phyloP scores from a whole-genome alignment of 2,113 vertebrate species.

The Nestor notabilis region DNA sequence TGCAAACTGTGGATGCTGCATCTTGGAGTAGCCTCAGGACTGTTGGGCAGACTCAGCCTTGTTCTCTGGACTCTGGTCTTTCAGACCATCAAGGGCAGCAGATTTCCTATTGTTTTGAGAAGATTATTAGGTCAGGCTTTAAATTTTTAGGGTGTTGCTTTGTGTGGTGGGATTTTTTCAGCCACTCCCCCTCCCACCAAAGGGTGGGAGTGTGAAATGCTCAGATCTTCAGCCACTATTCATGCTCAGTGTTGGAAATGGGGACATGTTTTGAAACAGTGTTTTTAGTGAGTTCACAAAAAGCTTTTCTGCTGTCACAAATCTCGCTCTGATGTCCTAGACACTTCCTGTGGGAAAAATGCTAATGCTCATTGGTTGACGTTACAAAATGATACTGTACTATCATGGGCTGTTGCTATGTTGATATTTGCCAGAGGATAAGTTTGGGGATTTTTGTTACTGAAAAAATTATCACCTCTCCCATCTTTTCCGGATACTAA shows the following conservation, averaged over 20 bases:
- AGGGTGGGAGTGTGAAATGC: neutral
- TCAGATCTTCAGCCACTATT: rapidly evolving
- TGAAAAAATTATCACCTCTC: neutral
- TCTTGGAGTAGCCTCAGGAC: neutral
- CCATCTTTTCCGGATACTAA: neutral
- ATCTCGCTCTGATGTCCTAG: neutral
- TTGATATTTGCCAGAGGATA: neutral
- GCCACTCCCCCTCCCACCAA: neutral
- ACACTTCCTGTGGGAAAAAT: neutral
- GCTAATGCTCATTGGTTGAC: neutral
- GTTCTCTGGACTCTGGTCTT: neutral
- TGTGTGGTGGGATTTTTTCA: neutral
- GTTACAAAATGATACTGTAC: neutral
- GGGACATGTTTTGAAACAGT: neutral
- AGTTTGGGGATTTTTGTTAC: neutral
- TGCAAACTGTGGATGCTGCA: rapidly evolving
- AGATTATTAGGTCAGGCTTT: neutral
- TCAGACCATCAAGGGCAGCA: neutral
- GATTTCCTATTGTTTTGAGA: neutral
- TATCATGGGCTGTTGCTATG: neutral
- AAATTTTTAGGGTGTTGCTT: neutral
- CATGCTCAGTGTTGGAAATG: neutral
- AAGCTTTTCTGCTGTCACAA: neutral
- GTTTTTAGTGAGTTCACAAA: neutral
- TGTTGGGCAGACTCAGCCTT: neutral